Base-by-base conservation (phyloP, 1,140 invertebrate genomes). In the Eciton burchellii region DNA sequence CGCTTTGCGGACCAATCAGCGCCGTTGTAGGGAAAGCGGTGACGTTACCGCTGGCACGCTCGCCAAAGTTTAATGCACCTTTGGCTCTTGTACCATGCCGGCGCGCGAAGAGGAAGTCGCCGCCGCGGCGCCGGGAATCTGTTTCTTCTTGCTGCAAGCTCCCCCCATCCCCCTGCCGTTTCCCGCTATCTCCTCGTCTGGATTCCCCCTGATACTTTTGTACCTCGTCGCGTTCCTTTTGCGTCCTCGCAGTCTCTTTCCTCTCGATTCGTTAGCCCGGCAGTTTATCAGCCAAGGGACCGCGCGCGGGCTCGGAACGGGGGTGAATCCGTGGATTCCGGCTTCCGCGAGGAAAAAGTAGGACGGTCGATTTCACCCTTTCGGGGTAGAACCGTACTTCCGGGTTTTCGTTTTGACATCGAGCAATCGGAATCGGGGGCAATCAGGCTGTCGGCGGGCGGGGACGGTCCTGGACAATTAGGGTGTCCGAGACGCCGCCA, bases 41-140 rank as follows among this genome's bases (percentile, higher is more conserved):
- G 52, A 87, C 85, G 74, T 84, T 84, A 63, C 76, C 49, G n/a
- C 72, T 56, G 73, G 82, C 60, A 84, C 72, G 84, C 41, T 88
- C 74, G 84, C 84, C 84, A 86, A 86, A 89, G 82, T 88, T 89
- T 89, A 88, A 88, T 88, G 87, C 74, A 86, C 86, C 65, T 89
- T 89, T 81, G 84, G 45, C 81, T 88, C 84, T 84, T 83, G 74
- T 6, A 35, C 35, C 35, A 57, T 88, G 62, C 57, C 72, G 66
- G 54, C 76, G 86, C 54, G 81, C 52, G 63, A 65, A 66, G n/a
- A 6, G 49, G 70, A 45, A 68, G 71, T 57, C 87, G 83, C 60
- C 77, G 79, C 41, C 56, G 60, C 74, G 87, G 86, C 87, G 86
- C 87, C 85, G 49, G 41, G 54, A 43, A 82, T 82, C 66, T 79